These are phyloP conservation scores for Emydoidea blandingii DNA, from an alignment of 2,797 vertebrate species.

Conservation along the genomic window DNA sequence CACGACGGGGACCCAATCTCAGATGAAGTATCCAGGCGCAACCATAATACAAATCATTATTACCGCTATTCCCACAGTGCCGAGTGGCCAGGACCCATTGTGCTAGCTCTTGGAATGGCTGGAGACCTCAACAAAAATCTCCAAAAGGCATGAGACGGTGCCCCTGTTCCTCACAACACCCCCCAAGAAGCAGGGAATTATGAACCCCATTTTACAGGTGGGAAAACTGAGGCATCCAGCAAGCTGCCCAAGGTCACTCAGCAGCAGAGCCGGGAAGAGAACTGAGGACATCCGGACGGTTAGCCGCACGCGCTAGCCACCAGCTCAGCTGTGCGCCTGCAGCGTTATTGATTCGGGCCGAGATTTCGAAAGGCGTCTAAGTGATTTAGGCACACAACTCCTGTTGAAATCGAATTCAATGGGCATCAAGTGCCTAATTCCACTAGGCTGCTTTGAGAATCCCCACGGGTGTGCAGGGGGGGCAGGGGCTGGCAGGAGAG, in stretches of 20 bases:
- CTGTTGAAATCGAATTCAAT: neutral
- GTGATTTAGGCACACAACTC: too few species aligned
- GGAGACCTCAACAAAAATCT: neutral
- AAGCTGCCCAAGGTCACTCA: neutral
- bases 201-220: neutral
- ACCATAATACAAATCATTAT: neutral
- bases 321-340: too few species aligned
- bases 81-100: too few species aligned
- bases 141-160: neutral
- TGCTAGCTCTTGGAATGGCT: neutral
- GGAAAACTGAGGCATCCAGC: neutral
- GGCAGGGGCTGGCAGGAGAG: neutral
- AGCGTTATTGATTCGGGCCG: accelerated
- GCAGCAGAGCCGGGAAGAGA: neutral
- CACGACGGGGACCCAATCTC: neutral
- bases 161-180: neutral
- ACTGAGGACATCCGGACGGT: neutral
- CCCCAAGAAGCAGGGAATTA: neutral
- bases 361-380: neutral
- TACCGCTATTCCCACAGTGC: neutral
- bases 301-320: neutral
- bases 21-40: neutral
- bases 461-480: neutral
- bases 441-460: neutral
- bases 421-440: neutral